Base-by-base conservation (phyloP, 2,888 invertebrate species). In the Dryobota labecula region DNA sequence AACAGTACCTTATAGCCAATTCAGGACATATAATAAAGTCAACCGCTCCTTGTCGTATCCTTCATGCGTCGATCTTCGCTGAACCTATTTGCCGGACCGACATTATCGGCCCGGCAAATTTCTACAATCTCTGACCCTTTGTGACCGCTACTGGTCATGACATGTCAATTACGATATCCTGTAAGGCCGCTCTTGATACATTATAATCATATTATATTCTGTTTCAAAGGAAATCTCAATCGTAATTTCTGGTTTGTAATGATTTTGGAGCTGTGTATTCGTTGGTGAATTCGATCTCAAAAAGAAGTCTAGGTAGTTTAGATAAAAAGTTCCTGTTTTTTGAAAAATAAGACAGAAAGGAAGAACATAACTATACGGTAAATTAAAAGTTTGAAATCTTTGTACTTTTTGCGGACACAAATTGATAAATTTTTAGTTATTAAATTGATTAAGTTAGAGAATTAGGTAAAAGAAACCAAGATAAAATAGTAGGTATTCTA, bases 101-200 rank as follows among this genome's bases (percentile, higher is more conserved):
- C 92, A 91, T 94, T 94, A 94, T 95, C 95, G 86, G 92, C 83
- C 86, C 89, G 89, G 78, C 90, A 90, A 93, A 92, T 94, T 94
- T 94, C 94, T 93, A 94, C 94, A 95, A 95, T 95, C 93, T 94
- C 92, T 89, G 90, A 89, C 93, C 94, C 93, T 94, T 95, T 95
- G 93, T 94, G 90, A 81, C 90, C 90, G 88, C 91, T 84, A 90
- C 93, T 95, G 95, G 90, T 90, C 91, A 90, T 95, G 95, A 95
- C 95, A 95, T 93, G 94, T 95, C 95, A 94, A 95, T 95, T 95
- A 95, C 90, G 93, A 91, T 94, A 92, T 92, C 93, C 93, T 93
- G 90, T 80, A 87, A 88, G 88, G 86, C 76, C 82, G 82, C 85
- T 85, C 86, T 84, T 86, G 86, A 78, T 78, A 84, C 81, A 84